Conservation (phyloP, 1,140 invertebrate genomes). For the Choristoneura fumiferana region DNA sequence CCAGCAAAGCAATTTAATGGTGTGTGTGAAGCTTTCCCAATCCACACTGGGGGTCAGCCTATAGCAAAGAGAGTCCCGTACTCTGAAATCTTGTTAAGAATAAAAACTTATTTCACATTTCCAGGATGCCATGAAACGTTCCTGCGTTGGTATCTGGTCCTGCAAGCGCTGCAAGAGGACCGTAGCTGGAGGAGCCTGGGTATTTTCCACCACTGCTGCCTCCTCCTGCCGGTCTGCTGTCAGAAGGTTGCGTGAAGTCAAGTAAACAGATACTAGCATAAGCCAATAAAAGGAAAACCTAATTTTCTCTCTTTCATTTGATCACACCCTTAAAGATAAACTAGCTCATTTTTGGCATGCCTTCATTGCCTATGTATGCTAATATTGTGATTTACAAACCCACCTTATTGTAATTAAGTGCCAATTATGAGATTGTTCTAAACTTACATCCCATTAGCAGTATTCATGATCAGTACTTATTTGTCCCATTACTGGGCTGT, state of each 20-base stretch:
- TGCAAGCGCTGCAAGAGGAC: slow-evolving; percentile 97
- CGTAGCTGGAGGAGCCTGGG: slow-evolving; percentile 97
- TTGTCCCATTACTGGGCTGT: too few species aligned
- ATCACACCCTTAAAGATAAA: neutral
- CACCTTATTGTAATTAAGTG: too few species aligned
- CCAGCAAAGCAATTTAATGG: too few species aligned
- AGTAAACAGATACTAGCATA: slow-evolving; percentile 82
- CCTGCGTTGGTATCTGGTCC: slow-evolving; percentile 98
- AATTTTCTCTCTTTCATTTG: slow-evolving; percentile 19
- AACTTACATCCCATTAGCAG: too few species aligned
- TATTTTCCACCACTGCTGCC: slow-evolving; percentile 97
- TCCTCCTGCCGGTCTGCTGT: slow-evolving; percentile 97
- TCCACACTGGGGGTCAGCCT: neutral
- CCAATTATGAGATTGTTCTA: too few species aligned
- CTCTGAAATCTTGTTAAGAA: neutral
- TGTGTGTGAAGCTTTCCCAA: too few species aligned
- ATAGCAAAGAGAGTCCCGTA: too few species aligned
- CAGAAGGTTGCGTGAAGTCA: slow-evolving; percentile 97
- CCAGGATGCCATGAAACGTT: slow-evolving; percentile 98
- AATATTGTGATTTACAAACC: too few species aligned
- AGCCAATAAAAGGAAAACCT: slow-evolving; percentile 65
- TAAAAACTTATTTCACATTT: neutral
- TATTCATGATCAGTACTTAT: too few species aligned
- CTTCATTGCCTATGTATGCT: too few species aligned
- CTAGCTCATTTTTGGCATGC: neutral